These are phyloP conservation scores for Tychaedon coryphoeus DNA, from an alignment of 2,113 vertebrate genomes.

Conservation along the genomic window DNA sequence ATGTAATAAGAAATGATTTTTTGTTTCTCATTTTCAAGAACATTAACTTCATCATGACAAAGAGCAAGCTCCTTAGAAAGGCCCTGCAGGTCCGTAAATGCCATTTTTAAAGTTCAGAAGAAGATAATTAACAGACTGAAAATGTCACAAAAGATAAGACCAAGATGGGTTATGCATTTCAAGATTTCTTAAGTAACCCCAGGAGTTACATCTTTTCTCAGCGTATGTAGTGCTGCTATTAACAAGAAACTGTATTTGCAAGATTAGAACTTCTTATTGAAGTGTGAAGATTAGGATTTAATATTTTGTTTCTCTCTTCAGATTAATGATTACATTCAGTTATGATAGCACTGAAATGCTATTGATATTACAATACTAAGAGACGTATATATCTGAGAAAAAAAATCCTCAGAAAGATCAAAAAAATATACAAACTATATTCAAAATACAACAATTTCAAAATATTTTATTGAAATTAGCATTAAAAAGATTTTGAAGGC, in stretches of 20 bases:
- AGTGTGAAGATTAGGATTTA: not conserved
- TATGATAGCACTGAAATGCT: not conserved
- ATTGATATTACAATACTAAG: not conserved
- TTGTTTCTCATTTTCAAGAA: not conserved
- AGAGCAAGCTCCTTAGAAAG: not conserved
- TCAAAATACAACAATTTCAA: not conserved
- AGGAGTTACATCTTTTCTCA: not conserved
- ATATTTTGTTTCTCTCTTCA: not conserved
- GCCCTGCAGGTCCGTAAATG: not conserved
- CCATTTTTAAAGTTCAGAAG: slow-evolving; percentile 16
- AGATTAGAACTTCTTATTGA: not conserved
- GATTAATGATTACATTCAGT: not conserved
- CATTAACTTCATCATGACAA: not conserved
- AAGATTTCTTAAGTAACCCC: not conserved
- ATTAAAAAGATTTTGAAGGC: not conserved
- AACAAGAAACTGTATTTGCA: not conserved
- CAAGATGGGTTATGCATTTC: not conserved
- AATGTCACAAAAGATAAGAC: slow-evolving; percentile 22
- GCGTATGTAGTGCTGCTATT: not conserved
- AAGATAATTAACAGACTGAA: slow-evolving; percentile 21
- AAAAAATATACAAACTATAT: not conserved
- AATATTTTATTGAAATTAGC: slow-evolving; percentile 17
- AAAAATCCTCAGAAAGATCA: not conserved
- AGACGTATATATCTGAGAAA: not conserved
- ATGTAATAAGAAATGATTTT: not conserved